These are phyloP conservation scores for Otocyon megalotis DNA, from an alignment of 2,113 vertebrate species.

Conservation along the genomic window DNA sequence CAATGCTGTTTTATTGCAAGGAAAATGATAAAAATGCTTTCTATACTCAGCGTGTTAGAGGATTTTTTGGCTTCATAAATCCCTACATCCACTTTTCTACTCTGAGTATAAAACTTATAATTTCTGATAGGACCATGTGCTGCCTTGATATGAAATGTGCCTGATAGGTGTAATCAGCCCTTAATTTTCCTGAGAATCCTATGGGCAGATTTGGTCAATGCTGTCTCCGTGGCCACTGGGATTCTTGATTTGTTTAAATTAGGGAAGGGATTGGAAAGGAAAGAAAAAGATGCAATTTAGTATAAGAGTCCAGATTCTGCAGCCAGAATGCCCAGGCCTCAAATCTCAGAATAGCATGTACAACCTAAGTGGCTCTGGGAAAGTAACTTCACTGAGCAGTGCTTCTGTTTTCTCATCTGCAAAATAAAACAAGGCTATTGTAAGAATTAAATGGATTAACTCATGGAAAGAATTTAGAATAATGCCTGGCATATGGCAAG, in stretches of 20 bases:
- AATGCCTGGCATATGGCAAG: not conserved
- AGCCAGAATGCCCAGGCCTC: not conserved
- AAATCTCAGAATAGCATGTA: not conserved
- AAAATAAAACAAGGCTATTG: constrained; percentile 1
- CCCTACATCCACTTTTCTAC: not conserved
- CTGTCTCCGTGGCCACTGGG: not conserved
- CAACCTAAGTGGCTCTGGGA: not conserved
- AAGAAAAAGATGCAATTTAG: not conserved
- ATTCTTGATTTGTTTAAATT: not conserved
- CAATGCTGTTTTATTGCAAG: not conserved
- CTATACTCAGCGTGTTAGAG: not conserved
- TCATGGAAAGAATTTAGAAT: constrained; percentile 44
- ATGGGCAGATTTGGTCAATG: not conserved
- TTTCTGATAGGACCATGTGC: not conserved
- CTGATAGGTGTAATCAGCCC: not conserved
- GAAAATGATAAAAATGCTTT: not conserved
- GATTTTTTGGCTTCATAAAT: not conserved
- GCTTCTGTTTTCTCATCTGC: constrained; percentile 1
- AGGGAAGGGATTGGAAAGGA: not conserved
- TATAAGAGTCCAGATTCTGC: not conserved
- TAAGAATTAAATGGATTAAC: not conserved
- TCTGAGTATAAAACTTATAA: not conserved
- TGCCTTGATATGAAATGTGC: not conserved
- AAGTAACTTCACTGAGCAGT: not conserved
- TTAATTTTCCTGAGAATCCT: not conserved